Evolutionary conservation across 2,888 invertebrate genomes (phyloP).

Genomic region (Dolichomitus sp.): DNA sequence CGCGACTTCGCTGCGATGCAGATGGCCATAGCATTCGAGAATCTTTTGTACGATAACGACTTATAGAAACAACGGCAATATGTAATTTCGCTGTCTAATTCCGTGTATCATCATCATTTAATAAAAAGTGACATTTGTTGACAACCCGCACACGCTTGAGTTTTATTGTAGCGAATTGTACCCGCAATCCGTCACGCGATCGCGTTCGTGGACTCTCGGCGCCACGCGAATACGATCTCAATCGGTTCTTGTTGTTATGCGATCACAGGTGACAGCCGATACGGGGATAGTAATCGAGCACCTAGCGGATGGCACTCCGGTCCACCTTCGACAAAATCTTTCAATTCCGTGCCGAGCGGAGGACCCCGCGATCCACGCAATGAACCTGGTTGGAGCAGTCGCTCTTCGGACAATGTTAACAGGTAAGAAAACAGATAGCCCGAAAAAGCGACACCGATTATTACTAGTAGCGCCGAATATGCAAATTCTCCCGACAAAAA

Average conservation of each 20-base stretch:
- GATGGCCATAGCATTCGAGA: conserved; percentile 59
- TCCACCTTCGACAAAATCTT: conserved; percentile 82
- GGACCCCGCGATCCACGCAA: conserved; percentile 82
- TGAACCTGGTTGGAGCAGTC: conserved; percentile 83
- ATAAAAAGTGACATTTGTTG: conserved; percentile 69
- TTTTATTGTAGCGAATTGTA: conserved; percentile 80
- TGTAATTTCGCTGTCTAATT: conserved; percentile 65
- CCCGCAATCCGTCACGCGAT: conserved; percentile 65
- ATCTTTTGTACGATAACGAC: conserved; percentile 60
- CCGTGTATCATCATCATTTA: conserved; percentile 64
- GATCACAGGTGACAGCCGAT: conserved; percentile 82
- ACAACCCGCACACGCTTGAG: conserved; percentile 70
- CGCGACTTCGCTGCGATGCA: conserved; percentile 55
- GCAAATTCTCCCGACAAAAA: too few relatives aligned
- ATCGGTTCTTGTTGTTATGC: conserved; percentile 45
- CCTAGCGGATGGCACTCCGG: conserved; percentile 84
- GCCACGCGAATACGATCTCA: conserved; percentile 24
- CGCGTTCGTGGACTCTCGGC: conserved; percentile 22
- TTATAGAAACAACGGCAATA: conserved; percentile 60
- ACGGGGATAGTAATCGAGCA: conserved; percentile 82
- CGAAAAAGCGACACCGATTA: neutral
- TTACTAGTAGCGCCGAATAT: too few relatives aligned
- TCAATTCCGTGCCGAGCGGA: conserved; percentile 82
- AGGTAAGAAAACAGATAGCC: conserved; percentile 74
- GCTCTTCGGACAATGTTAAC: conserved; percentile 83